Evolutionary conservation across 2,888 invertebrate species (phyloP).

Genomic region (Steinernema hermaphroditum): DNA sequence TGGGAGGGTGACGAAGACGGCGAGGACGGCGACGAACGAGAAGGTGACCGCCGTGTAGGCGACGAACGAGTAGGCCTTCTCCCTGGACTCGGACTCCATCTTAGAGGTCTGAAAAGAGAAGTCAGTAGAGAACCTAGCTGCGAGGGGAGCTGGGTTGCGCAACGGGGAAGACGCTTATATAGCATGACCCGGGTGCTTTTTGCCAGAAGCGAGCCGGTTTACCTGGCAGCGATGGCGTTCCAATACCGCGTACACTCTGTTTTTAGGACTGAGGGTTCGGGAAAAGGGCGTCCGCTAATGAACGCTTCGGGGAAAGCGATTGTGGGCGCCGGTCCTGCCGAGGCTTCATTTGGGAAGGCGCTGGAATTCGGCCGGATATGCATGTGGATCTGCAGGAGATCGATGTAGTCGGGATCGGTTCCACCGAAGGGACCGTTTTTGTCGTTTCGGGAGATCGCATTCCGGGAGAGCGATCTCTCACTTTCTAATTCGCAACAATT

Average conservation of each 20-base stretch:
- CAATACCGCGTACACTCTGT: constrained; percentile 21
- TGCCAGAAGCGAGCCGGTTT: constrained; percentile 14
- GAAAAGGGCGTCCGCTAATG: not conserved
- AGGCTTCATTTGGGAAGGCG: not conserved
- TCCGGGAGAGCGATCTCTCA: not conserved
- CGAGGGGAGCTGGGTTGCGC: not conserved
- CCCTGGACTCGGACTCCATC: constrained; percentile 51
- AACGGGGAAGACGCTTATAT: not conserved
- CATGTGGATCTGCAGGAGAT: not conserved
- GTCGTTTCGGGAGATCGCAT: too few relatives aligned
- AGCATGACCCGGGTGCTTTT: constrained; percentile 17
- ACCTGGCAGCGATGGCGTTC: constrained; percentile 7
- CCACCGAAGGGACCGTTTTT: not conserved
- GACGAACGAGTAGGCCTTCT: constrained; percentile 60
- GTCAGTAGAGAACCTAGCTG: not conserved
- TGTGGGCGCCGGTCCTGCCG: not conserved
- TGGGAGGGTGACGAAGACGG: constrained; percentile 65
- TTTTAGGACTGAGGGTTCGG: not conserved
- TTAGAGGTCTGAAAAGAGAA: not conserved
- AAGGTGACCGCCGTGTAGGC: constrained; percentile 64
- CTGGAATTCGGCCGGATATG: not conserved
- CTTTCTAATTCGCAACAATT: not conserved
- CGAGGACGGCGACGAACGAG: constrained; percentile 62
- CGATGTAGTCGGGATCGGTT: not conserved
- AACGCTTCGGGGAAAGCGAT: not conserved